phyloP scores from a whole-genome alignment of 1,140 invertebrate genomes.

The Drosophila parvula region DNA sequence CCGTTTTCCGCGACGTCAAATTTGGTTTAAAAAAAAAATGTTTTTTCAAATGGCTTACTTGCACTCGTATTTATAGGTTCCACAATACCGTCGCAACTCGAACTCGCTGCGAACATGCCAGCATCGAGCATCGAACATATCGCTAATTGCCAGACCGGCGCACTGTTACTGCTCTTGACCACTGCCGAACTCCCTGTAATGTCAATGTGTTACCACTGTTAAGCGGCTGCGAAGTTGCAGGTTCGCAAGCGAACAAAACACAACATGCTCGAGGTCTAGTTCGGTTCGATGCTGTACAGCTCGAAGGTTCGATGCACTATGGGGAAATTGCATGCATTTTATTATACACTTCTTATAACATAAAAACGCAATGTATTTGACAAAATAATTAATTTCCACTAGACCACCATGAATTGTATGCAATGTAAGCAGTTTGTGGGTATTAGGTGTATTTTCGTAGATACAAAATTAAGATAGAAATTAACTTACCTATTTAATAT shows the following conservation, averaged over 20 bases:
- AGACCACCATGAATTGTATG: no score
- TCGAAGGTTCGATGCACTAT: neutral
- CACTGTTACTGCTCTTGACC: constrained; percentile 6
- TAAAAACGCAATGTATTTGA: no score
- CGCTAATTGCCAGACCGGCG: constrained; percentile 2
- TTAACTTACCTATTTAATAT: no score
- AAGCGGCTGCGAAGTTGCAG: neutral
- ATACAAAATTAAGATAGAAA: no score
- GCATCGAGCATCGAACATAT: constrained; percentile 11
- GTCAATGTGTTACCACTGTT: constrained; percentile 1
- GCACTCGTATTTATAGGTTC: constrained; percentile 18
- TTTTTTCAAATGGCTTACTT: constrained; percentile 11
- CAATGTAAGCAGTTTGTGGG: no score
- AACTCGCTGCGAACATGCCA: constrained; percentile 1
- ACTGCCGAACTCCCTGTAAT: constrained; percentile 2
- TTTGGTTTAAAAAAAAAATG: constrained; percentile 4
- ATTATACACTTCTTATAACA: no score
- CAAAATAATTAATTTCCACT: no score
- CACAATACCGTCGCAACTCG: constrained; percentile 2
- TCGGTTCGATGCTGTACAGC: neutral
- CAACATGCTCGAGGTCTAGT: constrained; percentile 13
- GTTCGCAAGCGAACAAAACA: constrained; percentile 38
- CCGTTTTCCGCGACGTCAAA: constrained; percentile 36
- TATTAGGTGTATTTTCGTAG: no score
- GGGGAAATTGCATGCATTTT: neutral